Conservation (phyloP, 2,113 vertebrate species). For the Antechinus flavipes region DNA sequence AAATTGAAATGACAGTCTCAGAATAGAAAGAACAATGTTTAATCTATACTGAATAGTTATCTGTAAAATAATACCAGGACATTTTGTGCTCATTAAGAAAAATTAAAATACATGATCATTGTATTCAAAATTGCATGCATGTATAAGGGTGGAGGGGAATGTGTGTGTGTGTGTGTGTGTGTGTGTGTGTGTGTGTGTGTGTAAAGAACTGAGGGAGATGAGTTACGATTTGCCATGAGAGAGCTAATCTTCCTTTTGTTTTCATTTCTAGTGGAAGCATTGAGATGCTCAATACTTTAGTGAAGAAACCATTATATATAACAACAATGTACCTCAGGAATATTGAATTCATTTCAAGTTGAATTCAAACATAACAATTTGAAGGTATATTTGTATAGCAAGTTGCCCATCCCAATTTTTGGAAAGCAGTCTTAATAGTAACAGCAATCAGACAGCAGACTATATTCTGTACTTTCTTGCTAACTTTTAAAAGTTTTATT, state of each 20-base stretch:
- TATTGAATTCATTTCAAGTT: background rate
- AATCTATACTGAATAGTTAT: background rate
- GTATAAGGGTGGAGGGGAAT: background rate
- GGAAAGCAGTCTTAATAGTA: background rate
- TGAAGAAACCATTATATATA: conserved; percentile 3
- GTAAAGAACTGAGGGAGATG: too few relatives aligned
- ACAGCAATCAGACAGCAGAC: background rate
- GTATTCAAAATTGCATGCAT: background rate
- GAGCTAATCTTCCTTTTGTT: background rate
- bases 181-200: background rate
- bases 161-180: background rate
- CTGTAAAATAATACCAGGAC: background rate
- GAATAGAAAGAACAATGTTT: background rate
- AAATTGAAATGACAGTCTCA: background rate
- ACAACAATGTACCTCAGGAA: background rate
- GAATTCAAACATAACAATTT: background rate
- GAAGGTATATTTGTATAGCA: background rate
- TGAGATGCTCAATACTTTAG: background rate
- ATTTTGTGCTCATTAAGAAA: background rate
- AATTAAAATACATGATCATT: background rate
- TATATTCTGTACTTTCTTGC: background rate
- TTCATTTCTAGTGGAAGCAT: background rate
- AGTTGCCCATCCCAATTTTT: background rate
- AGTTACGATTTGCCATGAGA: background rate
- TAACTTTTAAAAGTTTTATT: background rate